These are phyloP conservation scores for Parauchenoglanis ngamensis DNA, from an alignment of 2,797 vertebrate species.

Conservation along the genomic window DNA sequence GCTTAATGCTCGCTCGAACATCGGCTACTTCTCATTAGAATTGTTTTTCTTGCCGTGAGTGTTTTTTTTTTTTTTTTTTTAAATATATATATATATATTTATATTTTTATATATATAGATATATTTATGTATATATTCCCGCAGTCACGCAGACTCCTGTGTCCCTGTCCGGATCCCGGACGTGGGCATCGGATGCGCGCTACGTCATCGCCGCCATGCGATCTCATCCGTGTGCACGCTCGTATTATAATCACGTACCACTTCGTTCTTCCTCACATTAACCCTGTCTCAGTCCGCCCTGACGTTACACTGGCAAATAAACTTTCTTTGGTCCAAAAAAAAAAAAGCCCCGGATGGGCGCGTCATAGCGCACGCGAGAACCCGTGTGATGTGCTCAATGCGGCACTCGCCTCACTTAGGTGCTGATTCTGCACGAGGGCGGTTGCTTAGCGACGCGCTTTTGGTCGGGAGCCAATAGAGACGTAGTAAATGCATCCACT, in stretches of 20 bases:
- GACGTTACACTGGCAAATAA: background rate
- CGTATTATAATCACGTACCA: background rate
- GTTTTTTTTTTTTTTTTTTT: background rate
- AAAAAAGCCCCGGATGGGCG: conserved; percentile 65
- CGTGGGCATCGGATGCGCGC: conserved; percentile 65
- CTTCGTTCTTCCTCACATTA: background rate
- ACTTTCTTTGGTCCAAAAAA: background rate
- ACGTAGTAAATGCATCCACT: background rate
- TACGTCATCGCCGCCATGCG: conserved; percentile 63
- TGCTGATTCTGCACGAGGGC: conserved; percentile 77
- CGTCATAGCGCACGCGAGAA: conserved; percentile 29
- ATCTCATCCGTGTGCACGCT: background rate
- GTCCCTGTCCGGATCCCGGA: conserved; percentile 67
- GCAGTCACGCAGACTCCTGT: conserved; percentile 78
- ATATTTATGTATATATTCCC: conserved; percentile 54
- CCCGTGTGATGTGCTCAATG: conserved; percentile 44
- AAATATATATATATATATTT: too few species aligned
- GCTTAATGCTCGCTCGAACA: background rate
- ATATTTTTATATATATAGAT: too few species aligned
- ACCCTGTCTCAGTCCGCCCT: background rate
- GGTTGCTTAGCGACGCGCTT: conserved; percentile 70
- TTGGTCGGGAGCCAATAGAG: conserved; percentile 16
- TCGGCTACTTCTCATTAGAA: background rate
- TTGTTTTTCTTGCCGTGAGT: background rate
- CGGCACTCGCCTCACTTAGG: conserved; percentile 55